Evolutionary conservation across 2,888 invertebrate genomes (phyloP), one percentile per base, ranked within the genome.

Genomic region (Bruchidius siliquastri): DNA sequence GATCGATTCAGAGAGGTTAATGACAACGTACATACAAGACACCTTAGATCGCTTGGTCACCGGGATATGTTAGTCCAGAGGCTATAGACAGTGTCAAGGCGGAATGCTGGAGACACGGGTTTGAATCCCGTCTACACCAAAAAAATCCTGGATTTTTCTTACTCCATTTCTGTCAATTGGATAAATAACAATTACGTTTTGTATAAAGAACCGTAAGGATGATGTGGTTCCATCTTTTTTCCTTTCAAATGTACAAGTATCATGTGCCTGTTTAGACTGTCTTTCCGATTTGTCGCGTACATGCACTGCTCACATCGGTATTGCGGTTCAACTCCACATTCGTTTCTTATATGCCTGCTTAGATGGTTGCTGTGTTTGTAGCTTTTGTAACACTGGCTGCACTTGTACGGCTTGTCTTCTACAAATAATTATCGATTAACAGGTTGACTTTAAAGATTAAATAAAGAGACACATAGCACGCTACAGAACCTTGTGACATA

Each of bases 361-460:
- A 93, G 86, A n/a, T 92, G 92, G 75, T 91, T 90, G 82, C 91
- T 91, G 85, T 90, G 90, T 84, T 90, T 90, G 88, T 94, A 94
- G 75, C 90, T 90, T 87, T 93, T 94, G 74, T 91, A 91, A 84
- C 94, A 94, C 78, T 88, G 72, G 20, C 10, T 13, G 68, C 49
- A 49, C 18, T 49, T 49, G 18, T 13, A 49, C 18, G 49, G 49
- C 13, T 49, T 49, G 18, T 13, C 13, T 18, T 49, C 49, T 49
- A 49, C 49, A 49, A 49, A 49, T 4, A 13, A 49, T 4, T 49
- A 1, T 18, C 49, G 26, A 8, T 26, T 26, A 26, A 26, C 26
- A 26, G 26, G 8, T 2, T 26, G 26, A n/a, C 26, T 8, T 2
- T 26, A 26, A 8, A 26, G 26, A 8, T 2, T 4, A 4, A 8